Conservation (phyloP, 1,140 invertebrate genomes). For the Aphelenchoides besseyi region DNA sequence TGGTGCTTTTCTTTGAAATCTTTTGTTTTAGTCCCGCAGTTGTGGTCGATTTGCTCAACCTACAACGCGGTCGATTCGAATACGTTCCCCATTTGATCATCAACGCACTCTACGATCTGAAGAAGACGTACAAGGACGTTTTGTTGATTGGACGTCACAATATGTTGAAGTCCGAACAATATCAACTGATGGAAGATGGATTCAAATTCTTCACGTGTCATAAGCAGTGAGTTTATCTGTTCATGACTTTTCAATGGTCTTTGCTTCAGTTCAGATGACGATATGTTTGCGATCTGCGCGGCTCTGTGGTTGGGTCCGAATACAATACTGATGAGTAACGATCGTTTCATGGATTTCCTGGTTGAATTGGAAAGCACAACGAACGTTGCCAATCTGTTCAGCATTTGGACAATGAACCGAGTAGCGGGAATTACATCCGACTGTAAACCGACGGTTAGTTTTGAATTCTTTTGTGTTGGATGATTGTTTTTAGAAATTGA, state of each 20-base stretch:
- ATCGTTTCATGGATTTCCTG: slow-evolving; percentile 5
- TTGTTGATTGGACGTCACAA: neutral
- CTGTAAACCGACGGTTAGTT: neutral
- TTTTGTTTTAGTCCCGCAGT: neutral
- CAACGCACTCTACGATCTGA: neutral
- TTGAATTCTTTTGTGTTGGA: neutral
- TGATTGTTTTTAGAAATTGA: neutral
- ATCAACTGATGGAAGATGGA: neutral
- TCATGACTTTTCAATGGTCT: neutral
- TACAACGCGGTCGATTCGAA: neutral
- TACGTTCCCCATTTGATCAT: neutral
- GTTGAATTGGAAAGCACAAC: neutral
- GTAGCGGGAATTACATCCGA: neutral
- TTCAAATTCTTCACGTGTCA: neutral
- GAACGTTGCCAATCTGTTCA: neutral
- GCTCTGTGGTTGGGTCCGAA: neutral
- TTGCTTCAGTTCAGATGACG: slow-evolving; percentile 14
- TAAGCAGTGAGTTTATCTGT: neutral
- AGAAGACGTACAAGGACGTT: neutral
- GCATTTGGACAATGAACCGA: neutral
- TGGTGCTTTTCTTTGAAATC: neutral
- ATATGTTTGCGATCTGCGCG: slow-evolving; percentile 15
- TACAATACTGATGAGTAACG: slow-evolving; percentile 14
- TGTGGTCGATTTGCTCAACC: neutral
- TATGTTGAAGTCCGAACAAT: neutral